These are phyloP conservation scores for Atethmia centrago DNA, from an alignment of 2,888 invertebrate genomes.

Conservation along the genomic window DNA sequence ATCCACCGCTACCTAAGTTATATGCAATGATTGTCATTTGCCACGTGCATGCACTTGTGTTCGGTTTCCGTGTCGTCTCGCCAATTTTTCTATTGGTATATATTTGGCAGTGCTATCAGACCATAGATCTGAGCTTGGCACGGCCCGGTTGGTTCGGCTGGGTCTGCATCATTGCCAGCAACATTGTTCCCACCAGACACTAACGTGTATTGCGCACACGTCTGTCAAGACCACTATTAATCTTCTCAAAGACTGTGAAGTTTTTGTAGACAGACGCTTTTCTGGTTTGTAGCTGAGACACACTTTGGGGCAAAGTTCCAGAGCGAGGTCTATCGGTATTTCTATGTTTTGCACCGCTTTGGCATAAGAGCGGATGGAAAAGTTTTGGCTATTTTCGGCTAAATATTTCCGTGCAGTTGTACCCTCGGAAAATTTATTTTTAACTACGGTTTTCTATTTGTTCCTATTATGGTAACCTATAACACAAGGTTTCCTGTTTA, in stretches of 20 bases:
- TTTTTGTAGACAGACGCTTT: slow-evolving; percentile 63
- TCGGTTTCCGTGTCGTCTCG: slow-evolving; percentile 59
- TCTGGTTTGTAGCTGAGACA: slow-evolving; percentile 57
- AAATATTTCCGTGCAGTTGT: slow-evolving; percentile 20
- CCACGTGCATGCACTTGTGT: slow-evolving; percentile 50
- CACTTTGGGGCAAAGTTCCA: slow-evolving; percentile 58
- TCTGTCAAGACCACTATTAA: slow-evolving; percentile 86
- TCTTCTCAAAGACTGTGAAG: slow-evolving; percentile 70
- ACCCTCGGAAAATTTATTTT: slow-evolving; percentile 12
- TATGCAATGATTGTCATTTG: slow-evolving; percentile 49
- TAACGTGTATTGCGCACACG: slow-evolving; percentile 76
- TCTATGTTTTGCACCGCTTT: slow-evolving; percentile 44
- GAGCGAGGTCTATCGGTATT: slow-evolving; percentile 39
- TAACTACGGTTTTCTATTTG: not conserved
- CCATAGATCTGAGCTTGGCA: slow-evolving; percentile 81
- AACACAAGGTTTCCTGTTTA: not conserved
- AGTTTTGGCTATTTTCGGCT: slow-evolving; percentile 44
- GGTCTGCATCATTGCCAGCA: slow-evolving; percentile 71
- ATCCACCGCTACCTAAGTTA: slow-evolving; percentile 18
- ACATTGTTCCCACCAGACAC: slow-evolving; percentile 74
- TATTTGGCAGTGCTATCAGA: slow-evolving; percentile 76
- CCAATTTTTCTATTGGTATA: slow-evolving; percentile 67
- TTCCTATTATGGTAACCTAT: slow-evolving; percentile 3
- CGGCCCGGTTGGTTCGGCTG: slow-evolving; percentile 48
- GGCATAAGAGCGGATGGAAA: slow-evolving; percentile 46